Conservation (phyloP, 2,797 vertebrate species). For the Triplophysa yarkandensis region DNA sequence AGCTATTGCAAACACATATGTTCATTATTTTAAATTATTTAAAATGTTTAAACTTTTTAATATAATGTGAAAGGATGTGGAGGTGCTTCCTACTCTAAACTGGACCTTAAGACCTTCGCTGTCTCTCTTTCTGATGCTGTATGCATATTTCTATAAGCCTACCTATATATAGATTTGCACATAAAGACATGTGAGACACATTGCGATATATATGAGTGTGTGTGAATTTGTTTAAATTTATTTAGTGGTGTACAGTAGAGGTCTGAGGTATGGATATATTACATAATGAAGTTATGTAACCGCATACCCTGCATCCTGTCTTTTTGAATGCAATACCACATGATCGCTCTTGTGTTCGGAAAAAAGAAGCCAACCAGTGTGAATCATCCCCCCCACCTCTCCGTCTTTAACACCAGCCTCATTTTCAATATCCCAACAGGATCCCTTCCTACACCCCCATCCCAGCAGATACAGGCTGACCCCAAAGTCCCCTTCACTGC, state of each 20-base stretch:
- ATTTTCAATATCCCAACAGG: conserved; percentile 8
- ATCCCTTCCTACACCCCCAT: conserved; percentile 37
- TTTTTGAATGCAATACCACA: conserved; percentile 50
- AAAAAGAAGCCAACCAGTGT: conserved; percentile 54
- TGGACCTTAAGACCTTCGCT: not conserved
- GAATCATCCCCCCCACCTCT: conserved; percentile 30
- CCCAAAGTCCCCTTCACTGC: conserved; percentile 27
- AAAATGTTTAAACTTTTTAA: not conserved
- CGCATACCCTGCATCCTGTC: conserved; percentile 23
- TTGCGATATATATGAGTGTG: not conserved
- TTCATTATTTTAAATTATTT: conserved; percentile 5
- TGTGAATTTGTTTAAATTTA: conserved; percentile 7
- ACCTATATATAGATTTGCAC: no score
- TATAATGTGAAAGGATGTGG: not conserved
- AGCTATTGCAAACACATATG: not conserved
- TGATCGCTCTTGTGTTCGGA: conserved; percentile 47
- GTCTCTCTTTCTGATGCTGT: not conserved
- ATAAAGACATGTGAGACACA: not conserved
- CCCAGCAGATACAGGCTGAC: conserved; percentile 41
- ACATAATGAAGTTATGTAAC: conserved; percentile 47
- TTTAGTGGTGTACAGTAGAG: conserved; percentile 8
- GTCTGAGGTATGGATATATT: conserved; percentile 6
- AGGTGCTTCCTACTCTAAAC: not conserved
- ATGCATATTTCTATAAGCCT: not conserved
- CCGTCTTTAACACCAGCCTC: conserved; percentile 41